These are phyloP conservation scores for Oxycera nigricornis DNA, from an alignment of 2,888 invertebrate genomes.

Conservation along the genomic window DNA sequence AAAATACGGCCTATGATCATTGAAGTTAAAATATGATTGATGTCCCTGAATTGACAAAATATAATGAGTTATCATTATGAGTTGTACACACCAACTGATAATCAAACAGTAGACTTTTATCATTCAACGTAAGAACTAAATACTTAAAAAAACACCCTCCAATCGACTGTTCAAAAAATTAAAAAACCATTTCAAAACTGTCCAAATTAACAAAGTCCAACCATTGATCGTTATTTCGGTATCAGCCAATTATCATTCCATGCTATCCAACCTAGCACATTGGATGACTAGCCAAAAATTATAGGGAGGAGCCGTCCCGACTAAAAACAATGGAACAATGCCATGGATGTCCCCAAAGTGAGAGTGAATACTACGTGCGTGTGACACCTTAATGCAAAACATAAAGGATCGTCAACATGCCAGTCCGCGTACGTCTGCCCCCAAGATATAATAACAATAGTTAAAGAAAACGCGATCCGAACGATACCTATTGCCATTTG, in stretches of 20 bases:
- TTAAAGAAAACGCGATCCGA: too few relatives aligned
- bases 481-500: too few relatives aligned
- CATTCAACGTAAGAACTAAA: too few relatives aligned
- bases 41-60: too few relatives aligned
- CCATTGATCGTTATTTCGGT: background rate
- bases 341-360: background rate
- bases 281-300: background rate
- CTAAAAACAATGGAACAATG: background rate
- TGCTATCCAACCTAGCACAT: background rate
- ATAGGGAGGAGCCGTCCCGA: background rate
- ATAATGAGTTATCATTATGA: too few relatives aligned
- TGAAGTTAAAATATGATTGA: too few relatives aligned
- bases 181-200: background rate
- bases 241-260: conserved; percentile 11
- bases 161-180: background rate
- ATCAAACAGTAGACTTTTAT: too few relatives aligned
- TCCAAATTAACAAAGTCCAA: background rate
- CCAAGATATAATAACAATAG: too few relatives aligned
- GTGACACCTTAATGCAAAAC: background rate
- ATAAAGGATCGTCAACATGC: too few relatives aligned
- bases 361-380: background rate
- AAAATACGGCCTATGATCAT: too few relatives aligned
- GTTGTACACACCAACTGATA: too few relatives aligned
- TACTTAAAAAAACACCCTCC: background rate
- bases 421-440: too few relatives aligned